phyloP scores from a whole-genome alignment of 2,113 vertebrate genomes.

The Elephantulus edwardii region DNA sequence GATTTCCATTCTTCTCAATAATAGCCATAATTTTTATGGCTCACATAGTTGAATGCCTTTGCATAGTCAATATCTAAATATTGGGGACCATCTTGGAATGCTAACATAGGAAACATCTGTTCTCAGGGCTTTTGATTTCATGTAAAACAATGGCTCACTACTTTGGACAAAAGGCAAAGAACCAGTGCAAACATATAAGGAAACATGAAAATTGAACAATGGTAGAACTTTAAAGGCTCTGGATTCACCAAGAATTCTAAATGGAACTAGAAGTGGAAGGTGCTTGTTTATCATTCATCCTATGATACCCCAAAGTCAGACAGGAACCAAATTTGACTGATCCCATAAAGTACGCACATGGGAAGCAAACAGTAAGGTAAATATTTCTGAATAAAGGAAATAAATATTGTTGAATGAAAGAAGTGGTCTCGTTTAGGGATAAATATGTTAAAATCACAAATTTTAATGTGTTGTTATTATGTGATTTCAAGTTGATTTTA shows the following conservation, averaged over 20 bases:
- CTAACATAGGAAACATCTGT: neutral
- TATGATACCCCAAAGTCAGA: neutral
- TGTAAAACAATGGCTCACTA: neutral
- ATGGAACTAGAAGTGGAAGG: neutral
- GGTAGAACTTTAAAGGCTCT: neutral
- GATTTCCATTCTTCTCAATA: no score
- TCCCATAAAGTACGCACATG: neutral
- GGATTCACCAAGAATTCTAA: neutral
- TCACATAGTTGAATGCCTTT: no score
- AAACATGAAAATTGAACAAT: neutral
- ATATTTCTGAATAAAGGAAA: no score
- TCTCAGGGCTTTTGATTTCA: neutral
- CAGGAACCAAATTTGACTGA: neutral
- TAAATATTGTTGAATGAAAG: constrained; percentile 32
- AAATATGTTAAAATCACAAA: neutral
- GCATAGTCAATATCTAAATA: neutral
- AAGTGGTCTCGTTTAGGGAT: neutral
- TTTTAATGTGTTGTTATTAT: no score
- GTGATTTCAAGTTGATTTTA: no score
- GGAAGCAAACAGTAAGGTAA: neutral
- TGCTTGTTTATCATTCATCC: neutral
- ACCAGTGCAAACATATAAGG: neutral
- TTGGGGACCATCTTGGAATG: neutral
- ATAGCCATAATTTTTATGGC: no score
- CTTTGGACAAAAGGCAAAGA: neutral